Conservation (phyloP, 2,888 invertebrate species). For the Cotesia congregata region DNA sequence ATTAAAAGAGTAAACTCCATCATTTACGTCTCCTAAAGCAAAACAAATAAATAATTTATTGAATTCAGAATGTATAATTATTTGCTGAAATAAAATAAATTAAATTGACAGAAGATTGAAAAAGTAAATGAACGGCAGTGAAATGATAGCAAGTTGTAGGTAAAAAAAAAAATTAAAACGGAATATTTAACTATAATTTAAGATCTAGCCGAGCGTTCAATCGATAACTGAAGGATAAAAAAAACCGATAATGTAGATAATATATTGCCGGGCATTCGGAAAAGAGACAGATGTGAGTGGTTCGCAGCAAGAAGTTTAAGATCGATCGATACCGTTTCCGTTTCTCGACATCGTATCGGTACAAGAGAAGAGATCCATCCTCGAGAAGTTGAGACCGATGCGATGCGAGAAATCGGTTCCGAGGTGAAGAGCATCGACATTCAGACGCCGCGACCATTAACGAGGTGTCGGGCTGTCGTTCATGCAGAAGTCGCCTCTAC, state of each 20-base stretch:
- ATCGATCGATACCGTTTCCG: conserved; percentile 1
- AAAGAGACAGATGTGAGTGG: neutral
- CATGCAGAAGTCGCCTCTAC: neutral
- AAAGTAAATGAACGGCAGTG: neutral
- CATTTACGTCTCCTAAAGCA: too few relatives aligned
- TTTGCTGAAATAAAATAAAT: too few relatives aligned
- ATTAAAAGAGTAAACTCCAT: too few relatives aligned
- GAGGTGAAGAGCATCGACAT: conserved; percentile 27
- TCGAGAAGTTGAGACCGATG: conserved; percentile 3
- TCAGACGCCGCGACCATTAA: conserved; percentile 25
- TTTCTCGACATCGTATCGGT: neutral
- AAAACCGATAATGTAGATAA: conserved; percentile 7
- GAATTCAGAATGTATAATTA: too few relatives aligned
- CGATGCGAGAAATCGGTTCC: conserved; percentile 4
- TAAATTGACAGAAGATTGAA: too few relatives aligned
- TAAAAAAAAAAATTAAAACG: neutral
- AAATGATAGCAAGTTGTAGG: neutral
- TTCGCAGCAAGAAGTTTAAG: neutral
- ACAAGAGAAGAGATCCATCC: neutral
- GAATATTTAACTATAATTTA: neutral
- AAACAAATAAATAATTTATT: too few relatives aligned
- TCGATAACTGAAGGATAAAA: neutral
- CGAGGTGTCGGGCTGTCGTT: conserved; percentile 28
- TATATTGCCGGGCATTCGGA: neutral
- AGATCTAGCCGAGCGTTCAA: neutral